Conservation (phyloP, 2,113 vertebrate species). For the Siniperca knerii region DNA sequence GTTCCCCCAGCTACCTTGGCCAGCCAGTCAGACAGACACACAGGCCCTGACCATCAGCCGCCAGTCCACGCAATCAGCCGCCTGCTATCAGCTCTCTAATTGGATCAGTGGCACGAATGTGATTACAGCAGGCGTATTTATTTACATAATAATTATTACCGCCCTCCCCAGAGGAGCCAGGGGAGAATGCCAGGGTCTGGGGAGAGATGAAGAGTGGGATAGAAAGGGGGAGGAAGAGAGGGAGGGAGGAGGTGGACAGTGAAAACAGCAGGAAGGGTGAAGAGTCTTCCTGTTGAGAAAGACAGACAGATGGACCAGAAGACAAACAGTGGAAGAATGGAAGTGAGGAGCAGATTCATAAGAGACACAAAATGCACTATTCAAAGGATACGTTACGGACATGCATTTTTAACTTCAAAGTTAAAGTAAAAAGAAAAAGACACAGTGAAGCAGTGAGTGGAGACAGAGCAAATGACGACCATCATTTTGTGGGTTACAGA, state of each 20-base stretch:
- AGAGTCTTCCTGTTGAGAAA: constrained; percentile 68
- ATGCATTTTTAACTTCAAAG: neutral
- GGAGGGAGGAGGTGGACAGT: constrained; percentile 52
- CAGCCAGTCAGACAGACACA: constrained; percentile 71
- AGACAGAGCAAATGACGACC: too few species aligned
- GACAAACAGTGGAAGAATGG: constrained; percentile 41
- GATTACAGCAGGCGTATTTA: constrained; percentile 89
- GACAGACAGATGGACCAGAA: constrained; percentile 40
- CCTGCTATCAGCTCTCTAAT: constrained; percentile 84
- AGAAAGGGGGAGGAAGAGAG: constrained; percentile 17
- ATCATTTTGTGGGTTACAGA: neutral
- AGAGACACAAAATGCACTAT: neutral
- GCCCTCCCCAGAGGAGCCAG: constrained; percentile 78
- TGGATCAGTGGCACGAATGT: constrained; percentile 88
- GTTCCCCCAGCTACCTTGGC: constrained; percentile 49
- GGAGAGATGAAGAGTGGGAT: constrained; percentile 72
- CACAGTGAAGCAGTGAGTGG: neutral
- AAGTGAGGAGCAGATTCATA: neutral
- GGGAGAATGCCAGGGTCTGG: constrained; percentile 57
- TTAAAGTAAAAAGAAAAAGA: neutral
- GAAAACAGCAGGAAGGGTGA: constrained; percentile 59
- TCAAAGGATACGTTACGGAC: neutral
- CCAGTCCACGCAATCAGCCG: constrained; percentile 77
- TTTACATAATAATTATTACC: constrained; percentile 91
- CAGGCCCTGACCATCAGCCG: constrained; percentile 83